Conservation (phyloP, 2,797 vertebrate species). For the Rallus crepitans region DNA sequence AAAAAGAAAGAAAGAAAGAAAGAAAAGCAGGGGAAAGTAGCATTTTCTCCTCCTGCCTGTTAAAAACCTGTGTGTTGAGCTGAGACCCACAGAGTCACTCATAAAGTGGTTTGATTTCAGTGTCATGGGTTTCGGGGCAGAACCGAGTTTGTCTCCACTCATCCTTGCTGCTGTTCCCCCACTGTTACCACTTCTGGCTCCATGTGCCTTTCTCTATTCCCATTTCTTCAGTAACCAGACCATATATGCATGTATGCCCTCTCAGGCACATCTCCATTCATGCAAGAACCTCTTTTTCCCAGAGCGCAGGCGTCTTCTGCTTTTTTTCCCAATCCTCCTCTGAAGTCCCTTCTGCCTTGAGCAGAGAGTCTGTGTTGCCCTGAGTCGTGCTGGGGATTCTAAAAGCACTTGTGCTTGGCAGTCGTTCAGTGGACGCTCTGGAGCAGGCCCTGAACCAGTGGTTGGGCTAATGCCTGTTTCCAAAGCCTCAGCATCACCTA, state of each 20-base stretch:
- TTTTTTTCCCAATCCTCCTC: not conserved
- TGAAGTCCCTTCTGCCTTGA: not conserved
- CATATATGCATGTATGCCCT: not conserved
- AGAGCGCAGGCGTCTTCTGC: not conserved
- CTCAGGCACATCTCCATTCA: fast-evolving
- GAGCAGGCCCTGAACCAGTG: not conserved
- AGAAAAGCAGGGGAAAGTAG: not conserved
- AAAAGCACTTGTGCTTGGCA: not conserved
- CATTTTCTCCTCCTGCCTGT: conserved; percentile 20
- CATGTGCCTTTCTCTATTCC: not conserved
- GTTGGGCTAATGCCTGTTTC: not conserved
- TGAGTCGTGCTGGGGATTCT: not conserved
- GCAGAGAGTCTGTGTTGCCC: too few species aligned
- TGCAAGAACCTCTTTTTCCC: not conserved
- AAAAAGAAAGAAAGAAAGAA: fast-evolving
- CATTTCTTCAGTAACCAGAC: not conserved
- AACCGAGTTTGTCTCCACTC: not conserved
- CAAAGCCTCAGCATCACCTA: not conserved
- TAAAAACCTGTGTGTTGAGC: not conserved
- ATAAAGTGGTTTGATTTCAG: not conserved
- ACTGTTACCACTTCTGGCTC: not conserved
- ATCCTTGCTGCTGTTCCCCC: not conserved
- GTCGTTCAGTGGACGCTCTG: too few species aligned
- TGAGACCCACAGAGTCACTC: not conserved
- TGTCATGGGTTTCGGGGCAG: not conserved